Evolutionary conservation across 2,888 invertebrate genomes (phyloP), one percentile per base, ranked within the genome.

Genomic region (Sinotaia quadrata): DNA sequence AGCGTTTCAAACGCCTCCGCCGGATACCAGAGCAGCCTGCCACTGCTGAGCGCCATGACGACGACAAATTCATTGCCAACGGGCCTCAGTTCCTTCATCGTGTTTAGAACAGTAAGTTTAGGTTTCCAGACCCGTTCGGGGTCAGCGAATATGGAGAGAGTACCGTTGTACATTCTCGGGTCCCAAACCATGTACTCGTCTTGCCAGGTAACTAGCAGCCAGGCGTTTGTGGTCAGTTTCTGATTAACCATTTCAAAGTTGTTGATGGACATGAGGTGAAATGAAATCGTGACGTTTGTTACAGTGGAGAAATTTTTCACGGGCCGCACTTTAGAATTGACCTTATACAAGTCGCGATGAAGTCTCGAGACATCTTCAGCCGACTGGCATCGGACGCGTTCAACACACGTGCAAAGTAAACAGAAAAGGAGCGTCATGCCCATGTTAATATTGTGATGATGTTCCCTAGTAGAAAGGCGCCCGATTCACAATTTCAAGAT

Each of bases 241-340:
- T 63, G 63, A 10, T 24, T 36, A 41, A 21, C 63, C 24, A 41
- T 63, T 8, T 63, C 63, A 27, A 54, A 52, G 21, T 29, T 36
- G 54, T 34, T 41, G 63, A 63, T 63, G 63, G 63, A 52, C 27
- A 52, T 52, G 34, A 62, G 62, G 49, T 62, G 51, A 52, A 62
- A 62, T 36, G 36, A 36, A 2, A 63, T 37, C 24, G 33, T 29
- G 29, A 63, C 54, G 27, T 27, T 8, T 4, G 63, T 63, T 27
- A 34, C 8, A 2, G 34, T 24, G 2, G 41, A 24, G 37, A n/a
- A n/a, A 41, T 63, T 27, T 4, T 24, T 33, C 15, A 37, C 63
- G 31, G 63, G 63, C 2, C 54, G 3, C 2, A 27, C 29, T n/a
- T 31, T 24, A 2, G 54, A 31, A 31, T 8, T 31, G 54, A 54